Conservation (phyloP, 2,797 vertebrate genomes). For the Hippoglossus hippoglossus region DNA sequence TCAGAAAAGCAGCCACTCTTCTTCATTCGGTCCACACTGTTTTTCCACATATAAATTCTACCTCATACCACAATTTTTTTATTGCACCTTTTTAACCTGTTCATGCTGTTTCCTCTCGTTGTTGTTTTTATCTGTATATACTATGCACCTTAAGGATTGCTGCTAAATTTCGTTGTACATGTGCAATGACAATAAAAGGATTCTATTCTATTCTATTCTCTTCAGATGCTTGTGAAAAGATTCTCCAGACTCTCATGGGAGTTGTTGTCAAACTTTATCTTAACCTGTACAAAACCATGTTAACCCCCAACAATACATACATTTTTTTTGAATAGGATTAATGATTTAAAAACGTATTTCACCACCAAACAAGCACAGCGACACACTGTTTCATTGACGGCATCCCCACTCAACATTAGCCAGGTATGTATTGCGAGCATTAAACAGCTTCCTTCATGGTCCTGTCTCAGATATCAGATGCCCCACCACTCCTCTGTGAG, state of each 20-base stretch:
- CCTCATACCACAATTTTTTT: too few species aligned
- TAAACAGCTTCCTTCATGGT: conserved; percentile 65
- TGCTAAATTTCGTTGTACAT: too few species aligned
- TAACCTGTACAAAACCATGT: neutral
- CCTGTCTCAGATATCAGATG: conserved; percentile 72
- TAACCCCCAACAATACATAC: neutral
- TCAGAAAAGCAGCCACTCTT: conserved; percentile 26
- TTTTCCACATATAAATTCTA: too few species aligned
- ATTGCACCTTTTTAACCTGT: too few species aligned
- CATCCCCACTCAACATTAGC: conserved; percentile 41
- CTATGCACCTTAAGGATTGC: too few species aligned
- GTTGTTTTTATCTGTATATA: too few species aligned
- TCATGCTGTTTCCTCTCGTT: too few species aligned
- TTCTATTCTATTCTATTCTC: too few species aligned
- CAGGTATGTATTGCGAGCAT: conserved; percentile 45
- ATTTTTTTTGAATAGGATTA: neutral
- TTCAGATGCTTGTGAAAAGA: conserved; percentile 6
- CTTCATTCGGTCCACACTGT: neutral
- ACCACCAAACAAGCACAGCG: neutral
- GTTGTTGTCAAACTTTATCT: conserved; percentile 26
- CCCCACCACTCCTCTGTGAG: conserved; percentile 64
- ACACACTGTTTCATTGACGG: conserved; percentile 21
- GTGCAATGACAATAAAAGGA: too few species aligned
- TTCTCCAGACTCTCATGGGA: neutral
- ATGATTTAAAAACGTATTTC: neutral